Evolutionary conservation across 1,140 invertebrate species (phyloP), one percentile per base, ranked within the genome.

Genomic region (Drosophila bifasciata): DNA sequence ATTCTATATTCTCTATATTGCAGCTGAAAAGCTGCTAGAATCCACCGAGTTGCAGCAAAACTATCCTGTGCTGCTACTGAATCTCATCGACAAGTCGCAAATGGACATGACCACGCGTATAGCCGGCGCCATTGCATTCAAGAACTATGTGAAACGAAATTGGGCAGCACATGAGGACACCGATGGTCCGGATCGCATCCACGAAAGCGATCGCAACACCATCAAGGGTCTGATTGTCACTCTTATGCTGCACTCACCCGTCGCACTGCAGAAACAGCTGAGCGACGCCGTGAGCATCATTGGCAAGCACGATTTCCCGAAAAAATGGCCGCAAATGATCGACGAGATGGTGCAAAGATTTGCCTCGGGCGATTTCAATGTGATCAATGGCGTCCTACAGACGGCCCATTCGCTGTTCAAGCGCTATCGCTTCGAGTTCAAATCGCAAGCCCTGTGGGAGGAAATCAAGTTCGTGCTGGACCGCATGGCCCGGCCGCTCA

Each of bases 381-480:
- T 98, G 0, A 99, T 99, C 43, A 99, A 99, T 93, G 98, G 98
- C 8, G 95, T 99, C 0, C 92, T 99, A 3, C 94, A 97, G 75
- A 99, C 98, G 1, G 98, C 97, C 0, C 97, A 99, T 92, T 99
- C 98, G 0, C 93, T 99, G 7, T 99, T 99, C 92, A 98, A 98
- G 92, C 94, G 97, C 86, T 99, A 99, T 92, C 94, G 98, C 51
- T 97, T 96, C 91, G 98, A 99, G 92, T 98, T 98, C 84, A 98
- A 99, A 93, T 98, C 97, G 5, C 95, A 99, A 90, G 93, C 94
- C 66, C 93, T 99, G 0, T 99, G 98, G 98, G 94, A 94, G 55
- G 98, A 99, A 93, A 99, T 99, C 51, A 99, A 99, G 92, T 97
- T 97, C 93, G 98, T 99, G 1, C 92, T 99, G 44, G 97, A 98